These are phyloP conservation scores for Leptopterna dolabrata DNA, from an alignment of 2,888 invertebrate species.

Conservation along the genomic window DNA sequence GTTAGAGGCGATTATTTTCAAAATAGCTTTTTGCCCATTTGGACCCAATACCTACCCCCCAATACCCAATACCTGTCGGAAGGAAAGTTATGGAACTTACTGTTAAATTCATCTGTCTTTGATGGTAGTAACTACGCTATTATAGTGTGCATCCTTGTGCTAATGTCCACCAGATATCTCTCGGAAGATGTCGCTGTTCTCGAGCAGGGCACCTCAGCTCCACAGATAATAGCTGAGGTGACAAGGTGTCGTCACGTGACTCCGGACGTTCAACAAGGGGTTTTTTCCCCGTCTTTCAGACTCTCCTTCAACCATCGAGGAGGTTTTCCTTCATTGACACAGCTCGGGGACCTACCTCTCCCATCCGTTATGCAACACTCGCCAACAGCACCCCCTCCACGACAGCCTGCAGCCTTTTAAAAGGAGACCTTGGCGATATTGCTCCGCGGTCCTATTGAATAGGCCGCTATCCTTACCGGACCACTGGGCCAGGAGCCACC, in stretches of 20 bases:
- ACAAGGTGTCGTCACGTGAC: neutral
- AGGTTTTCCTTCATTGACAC: neutral
- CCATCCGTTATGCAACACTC: constrained; percentile 6
- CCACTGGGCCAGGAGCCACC: neutral
- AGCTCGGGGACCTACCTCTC: neutral
- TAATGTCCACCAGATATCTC: too few species aligned
- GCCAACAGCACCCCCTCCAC: neutral
- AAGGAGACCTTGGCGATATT: neutral
- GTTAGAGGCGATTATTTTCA: too few species aligned
- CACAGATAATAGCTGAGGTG: neutral
- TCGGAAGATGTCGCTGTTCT: too few species aligned
- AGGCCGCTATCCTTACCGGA: neutral
- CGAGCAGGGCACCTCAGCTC: too few species aligned
- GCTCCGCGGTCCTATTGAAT: neutral
- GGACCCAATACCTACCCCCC: too few species aligned
- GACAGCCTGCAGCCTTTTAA: neutral
- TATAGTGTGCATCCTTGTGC: too few species aligned
- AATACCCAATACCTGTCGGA: too few species aligned
- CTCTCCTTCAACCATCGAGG: neutral
- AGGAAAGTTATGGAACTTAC: too few species aligned
- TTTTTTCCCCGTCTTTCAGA: neutral
- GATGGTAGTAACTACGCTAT: too few species aligned
- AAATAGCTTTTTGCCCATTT: too few species aligned
- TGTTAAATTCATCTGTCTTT: too few species aligned
- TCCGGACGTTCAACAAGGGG: neutral